Conservation (phyloP, 2,888 invertebrate genomes). For the Caenorhabditis drosophilae region DNA sequence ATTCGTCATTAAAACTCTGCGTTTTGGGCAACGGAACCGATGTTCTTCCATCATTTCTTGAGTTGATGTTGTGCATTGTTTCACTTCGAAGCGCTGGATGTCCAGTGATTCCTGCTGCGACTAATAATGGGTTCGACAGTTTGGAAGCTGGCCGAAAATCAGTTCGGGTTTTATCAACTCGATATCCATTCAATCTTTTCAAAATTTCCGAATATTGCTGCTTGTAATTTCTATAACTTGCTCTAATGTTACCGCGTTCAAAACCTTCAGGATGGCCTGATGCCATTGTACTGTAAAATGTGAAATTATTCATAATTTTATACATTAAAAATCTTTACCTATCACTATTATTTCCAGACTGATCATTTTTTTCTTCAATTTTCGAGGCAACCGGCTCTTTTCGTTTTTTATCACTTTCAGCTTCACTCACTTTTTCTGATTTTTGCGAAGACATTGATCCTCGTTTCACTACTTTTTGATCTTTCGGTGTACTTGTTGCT, state of each 20-base stretch:
- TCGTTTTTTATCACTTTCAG: too few species aligned
- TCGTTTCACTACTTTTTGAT: conserved; percentile 10
- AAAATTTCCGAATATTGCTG: conserved; percentile 26
- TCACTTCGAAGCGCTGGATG: conserved; percentile 24
- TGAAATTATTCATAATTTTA: too few species aligned
- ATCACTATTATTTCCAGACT: conserved; percentile 31
- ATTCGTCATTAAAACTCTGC: conserved; percentile 20
- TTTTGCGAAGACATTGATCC: conserved; percentile 18
- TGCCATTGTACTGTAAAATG: conserved; percentile 28
- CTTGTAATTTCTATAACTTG: conserved; percentile 32
- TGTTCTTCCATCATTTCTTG: conserved; percentile 23
- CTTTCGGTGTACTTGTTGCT: conserved; percentile 46
- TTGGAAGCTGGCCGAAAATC: conserved; percentile 36
- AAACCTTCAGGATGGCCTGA: conserved; percentile 13
- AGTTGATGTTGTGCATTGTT: conserved; percentile 1
- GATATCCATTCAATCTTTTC: conserved; percentile 23
- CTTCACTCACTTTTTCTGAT: conserved; percentile 9
- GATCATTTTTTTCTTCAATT: conserved; percentile 8
- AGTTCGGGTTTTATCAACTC: conserved; percentile 8
- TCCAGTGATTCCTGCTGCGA: conserved; percentile 27
- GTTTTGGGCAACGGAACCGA: conserved; percentile 31
- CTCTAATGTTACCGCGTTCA: conserved; percentile 29
- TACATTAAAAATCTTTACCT: too few species aligned
- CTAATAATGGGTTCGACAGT: conserved; percentile 27
- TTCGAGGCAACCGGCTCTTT: conserved; percentile 5